Percentiles rank a stretch among this genome's conserved stretches.
phyloP scores from a whole-genome alignment of 1,140 invertebrate species.

The Vanessa tameamea region DNA sequence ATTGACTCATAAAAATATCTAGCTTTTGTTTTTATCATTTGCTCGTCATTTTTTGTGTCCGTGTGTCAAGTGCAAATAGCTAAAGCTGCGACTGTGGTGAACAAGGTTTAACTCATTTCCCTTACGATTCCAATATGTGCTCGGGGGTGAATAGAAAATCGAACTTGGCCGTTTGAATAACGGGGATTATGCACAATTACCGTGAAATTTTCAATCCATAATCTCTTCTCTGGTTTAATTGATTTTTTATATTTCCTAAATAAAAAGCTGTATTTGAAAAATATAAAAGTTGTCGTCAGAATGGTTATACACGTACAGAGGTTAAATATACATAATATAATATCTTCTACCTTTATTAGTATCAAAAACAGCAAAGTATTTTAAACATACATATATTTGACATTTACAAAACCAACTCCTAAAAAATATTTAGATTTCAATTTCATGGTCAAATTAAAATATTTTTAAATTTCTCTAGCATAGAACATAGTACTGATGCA shows the following conservation, averaged over 20 bases:
- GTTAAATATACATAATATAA: no score
- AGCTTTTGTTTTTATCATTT: not conserved
- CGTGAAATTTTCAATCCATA: conserved; percentile 39
- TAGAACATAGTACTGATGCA: no score
- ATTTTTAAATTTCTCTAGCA: no score
- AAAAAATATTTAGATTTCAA: no score
- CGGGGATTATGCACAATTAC: conserved; percentile 52
- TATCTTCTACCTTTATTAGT: no score
- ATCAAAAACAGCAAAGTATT: no score
- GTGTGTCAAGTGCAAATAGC: conserved; percentile 62
- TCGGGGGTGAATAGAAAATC: conserved; percentile 66
- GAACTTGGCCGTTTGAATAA: conserved; percentile 51
- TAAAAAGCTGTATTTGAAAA: not conserved
- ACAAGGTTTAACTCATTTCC: conserved; percentile 75
- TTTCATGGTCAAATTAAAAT: no score
- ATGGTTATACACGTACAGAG: no score
- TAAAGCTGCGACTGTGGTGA: conserved; percentile 63
- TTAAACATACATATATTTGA: no score
- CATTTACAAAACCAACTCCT: no score
- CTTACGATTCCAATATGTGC: conserved; percentile 70
- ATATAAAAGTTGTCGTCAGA: not conserved
- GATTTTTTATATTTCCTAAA: conserved; percentile 1
- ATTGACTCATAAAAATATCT: no score
- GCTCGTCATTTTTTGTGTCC: not conserved
- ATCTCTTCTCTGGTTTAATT: conserved; percentile 11